phyloP scores from a whole-genome alignment of 2,888 invertebrate species.

The Sthenelais limicola region DNA sequence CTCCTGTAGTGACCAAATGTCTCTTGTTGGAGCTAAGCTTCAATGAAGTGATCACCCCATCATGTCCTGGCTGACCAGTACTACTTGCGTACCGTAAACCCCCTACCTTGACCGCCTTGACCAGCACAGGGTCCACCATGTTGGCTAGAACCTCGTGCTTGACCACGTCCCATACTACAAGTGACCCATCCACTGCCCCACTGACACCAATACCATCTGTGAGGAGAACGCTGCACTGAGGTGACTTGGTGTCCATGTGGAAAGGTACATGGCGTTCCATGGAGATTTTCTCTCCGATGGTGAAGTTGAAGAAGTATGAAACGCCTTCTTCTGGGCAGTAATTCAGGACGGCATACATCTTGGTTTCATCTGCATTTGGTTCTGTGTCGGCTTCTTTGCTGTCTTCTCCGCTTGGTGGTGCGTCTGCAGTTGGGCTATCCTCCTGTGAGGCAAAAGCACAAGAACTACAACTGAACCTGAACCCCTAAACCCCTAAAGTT shows the following conservation, averaged over 20 bases:
- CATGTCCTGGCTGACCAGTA: constrained; percentile 39
- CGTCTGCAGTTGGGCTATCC: too few species aligned
- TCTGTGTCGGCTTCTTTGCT: neutral
- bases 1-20: constrained; percentile 42
- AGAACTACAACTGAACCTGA: too few species aligned
- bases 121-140: constrained; percentile 33
- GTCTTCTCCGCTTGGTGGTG: neutral
- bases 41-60: constrained; percentile 45
- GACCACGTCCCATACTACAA: constrained; percentile 46
- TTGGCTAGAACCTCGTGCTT: constrained; percentile 26
- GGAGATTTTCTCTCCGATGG: constrained; percentile 41
- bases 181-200: constrained; percentile 41
- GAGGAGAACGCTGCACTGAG: constrained; percentile 42
- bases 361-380: neutral
- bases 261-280: constrained; percentile 49
- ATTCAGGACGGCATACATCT: constrained; percentile 44
- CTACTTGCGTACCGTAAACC: neutral
- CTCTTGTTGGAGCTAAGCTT: constrained; percentile 16
- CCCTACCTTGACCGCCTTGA: neutral
- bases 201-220: constrained; percentile 26
- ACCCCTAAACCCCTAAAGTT: too few species aligned
- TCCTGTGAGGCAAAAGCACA: too few species aligned
- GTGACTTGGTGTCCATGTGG: constrained; percentile 45
- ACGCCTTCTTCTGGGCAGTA: constrained; percentile 43
- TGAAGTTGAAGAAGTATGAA: constrained; percentile 50